A percentile compares a stretch with the other conserved stretches of the same genome.
phyloP scores from a whole-genome alignment of 2,797 vertebrate species.

The Rhinatrema bivittatum region DNA sequence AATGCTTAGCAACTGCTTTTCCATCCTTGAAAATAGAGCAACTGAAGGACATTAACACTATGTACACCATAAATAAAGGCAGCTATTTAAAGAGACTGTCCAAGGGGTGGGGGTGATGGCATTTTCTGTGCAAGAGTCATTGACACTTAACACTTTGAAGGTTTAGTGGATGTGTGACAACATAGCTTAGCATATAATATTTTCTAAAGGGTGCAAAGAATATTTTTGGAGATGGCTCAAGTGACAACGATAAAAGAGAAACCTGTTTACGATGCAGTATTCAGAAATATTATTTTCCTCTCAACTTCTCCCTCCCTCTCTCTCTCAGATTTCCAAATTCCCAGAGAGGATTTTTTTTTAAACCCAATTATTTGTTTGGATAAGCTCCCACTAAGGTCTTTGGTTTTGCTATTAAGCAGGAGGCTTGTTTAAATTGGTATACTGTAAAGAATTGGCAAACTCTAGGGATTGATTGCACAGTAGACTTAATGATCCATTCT shows the following conservation, averaged over 20 bases:
- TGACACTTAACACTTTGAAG: conserved; percentile 50
- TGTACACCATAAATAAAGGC: conserved; percentile 60
- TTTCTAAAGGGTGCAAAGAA: conserved; percentile 36
- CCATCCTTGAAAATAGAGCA: conserved; percentile 70
- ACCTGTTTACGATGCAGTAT: conserved; percentile 18
- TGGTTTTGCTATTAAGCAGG: conserved; percentile 1
- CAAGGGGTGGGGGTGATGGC: conserved; percentile 47
- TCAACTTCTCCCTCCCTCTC: conserved; percentile 7
- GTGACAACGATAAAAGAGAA: conserved; percentile 21
- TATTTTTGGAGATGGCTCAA: conserved; percentile 31
- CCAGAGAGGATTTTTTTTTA: conserved; percentile 4
- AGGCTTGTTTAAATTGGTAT: conserved; percentile 22
- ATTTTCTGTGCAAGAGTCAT: conserved; percentile 44
- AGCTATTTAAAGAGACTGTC: conserved; percentile 58
- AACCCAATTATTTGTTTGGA: conserved; percentile 7
- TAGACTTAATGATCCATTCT: conserved; percentile 45
- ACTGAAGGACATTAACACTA: conserved; percentile 69
- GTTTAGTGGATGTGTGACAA: conserved; percentile 44
- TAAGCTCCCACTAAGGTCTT: not conserved
- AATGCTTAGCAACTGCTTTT: conserved; percentile 80
- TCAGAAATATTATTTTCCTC: conserved; percentile 2
- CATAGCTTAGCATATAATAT: conserved; percentile 28
- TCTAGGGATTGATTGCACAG: conserved; percentile 30
- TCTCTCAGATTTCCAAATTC: conserved; percentile 13
- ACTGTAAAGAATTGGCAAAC: conserved; percentile 9